Evolutionary conservation across 2,888 invertebrate genomes (phyloP).

Genomic region (Andricus quercusramuli): DNA sequence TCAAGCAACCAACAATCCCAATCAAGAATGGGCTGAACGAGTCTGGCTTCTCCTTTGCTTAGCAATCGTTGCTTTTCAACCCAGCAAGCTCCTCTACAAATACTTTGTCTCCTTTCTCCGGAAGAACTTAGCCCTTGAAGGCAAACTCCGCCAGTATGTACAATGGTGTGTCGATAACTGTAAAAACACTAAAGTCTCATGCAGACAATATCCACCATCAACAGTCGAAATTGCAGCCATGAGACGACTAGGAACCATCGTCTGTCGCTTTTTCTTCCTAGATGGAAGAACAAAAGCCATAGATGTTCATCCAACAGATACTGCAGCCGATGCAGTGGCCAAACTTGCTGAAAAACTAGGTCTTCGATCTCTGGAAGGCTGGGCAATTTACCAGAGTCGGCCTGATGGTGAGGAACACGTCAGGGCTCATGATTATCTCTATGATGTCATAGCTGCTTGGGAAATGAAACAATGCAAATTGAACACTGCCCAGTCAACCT

Average conservation of each 20-base stretch:
- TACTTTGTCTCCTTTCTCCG: slow-evolving; percentile 89
- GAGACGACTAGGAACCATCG: slow-evolving; percentile 93
- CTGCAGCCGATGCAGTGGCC: slow-evolving; percentile 93
- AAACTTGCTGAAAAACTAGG: slow-evolving; percentile 94
- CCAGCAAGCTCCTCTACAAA: slow-evolving; percentile 89
- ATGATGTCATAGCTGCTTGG: slow-evolving; percentile 97
- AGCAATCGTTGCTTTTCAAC: slow-evolving; percentile 95
- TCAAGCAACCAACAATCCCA: slow-evolving; percentile 94
- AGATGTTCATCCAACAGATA: slow-evolving; percentile 96
- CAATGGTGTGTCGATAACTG: slow-evolving; percentile 97
- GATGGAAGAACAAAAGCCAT: slow-evolving; percentile 97
- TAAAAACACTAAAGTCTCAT: slow-evolving; percentile 90
- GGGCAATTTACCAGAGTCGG: slow-evolving; percentile 96
- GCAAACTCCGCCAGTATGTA: slow-evolving; percentile 89
- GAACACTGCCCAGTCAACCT: slow-evolving; percentile 79
- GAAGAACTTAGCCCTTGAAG: slow-evolving; percentile 85
- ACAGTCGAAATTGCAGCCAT: slow-evolving; percentile 96
- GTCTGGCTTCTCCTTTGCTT: slow-evolving; percentile 94
- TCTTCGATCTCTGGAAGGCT: slow-evolving; percentile 91
- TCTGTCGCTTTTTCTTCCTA: slow-evolving; percentile 96
- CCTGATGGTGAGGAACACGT: slow-evolving; percentile 94
- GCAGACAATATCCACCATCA: slow-evolving; percentile 92
- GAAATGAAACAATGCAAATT: slow-evolving; percentile 87
- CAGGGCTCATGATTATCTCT: slow-evolving; percentile 93
- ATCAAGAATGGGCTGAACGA: slow-evolving; percentile 89